Evolutionary conservation across 2,113 vertebrate species (phyloP).

Genomic region (Leucoraja erinaceus): DNA sequence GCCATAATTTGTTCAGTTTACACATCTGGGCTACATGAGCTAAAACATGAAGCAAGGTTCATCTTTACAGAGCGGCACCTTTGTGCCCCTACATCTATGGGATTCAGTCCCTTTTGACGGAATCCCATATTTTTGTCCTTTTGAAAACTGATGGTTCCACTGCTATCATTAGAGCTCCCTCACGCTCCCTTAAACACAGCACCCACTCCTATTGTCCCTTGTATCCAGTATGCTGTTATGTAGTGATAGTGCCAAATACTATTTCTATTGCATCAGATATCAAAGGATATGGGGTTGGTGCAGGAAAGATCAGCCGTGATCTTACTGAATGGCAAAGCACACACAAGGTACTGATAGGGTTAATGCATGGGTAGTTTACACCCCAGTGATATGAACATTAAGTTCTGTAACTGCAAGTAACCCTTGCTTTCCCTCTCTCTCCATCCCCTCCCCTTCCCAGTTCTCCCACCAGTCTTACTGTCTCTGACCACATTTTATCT

Average conservation of each 20-base stretch:
- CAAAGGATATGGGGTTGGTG: too few relatives aligned
- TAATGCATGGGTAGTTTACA: too few relatives aligned
- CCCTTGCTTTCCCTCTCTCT: too few relatives aligned
- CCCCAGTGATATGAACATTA: too few relatives aligned
- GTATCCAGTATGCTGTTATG: not conserved
- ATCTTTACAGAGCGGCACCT: not conserved
- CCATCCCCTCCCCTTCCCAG: too few relatives aligned
- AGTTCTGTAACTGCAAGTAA: too few relatives aligned
- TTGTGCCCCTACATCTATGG: not conserved
- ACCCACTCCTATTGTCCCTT: not conserved
- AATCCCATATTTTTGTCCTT: not conserved
- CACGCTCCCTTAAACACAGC: not conserved
- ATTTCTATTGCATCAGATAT: not conserved
- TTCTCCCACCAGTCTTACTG: too few relatives aligned
- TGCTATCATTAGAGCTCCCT: not conserved
- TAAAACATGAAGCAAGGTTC: not conserved
- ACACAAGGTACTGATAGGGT: too few relatives aligned
- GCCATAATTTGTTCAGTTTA: not conserved
- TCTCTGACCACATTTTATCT: too few relatives aligned
- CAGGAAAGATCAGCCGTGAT: too few relatives aligned
- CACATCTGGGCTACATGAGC: not conserved
- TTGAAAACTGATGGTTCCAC: not conserved
- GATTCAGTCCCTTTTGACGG: not conserved
- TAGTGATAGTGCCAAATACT: not conserved
- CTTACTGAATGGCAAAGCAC: too few relatives aligned